Evolutionary conservation across 2,113 vertebrate genomes (phyloP).

Genomic region (Pavo muticus): DNA sequence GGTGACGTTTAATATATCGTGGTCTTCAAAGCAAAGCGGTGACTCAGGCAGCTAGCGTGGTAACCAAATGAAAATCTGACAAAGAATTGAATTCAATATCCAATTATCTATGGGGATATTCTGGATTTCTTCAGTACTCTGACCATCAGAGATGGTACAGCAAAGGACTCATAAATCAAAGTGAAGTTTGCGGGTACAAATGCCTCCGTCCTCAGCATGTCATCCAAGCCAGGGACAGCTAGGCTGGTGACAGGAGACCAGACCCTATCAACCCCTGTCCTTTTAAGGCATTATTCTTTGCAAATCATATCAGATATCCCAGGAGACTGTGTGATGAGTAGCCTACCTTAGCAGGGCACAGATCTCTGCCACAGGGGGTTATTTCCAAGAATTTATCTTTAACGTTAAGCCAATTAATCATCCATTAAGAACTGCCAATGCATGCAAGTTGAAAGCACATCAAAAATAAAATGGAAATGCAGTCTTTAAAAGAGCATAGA

Average conservation of each 20-base stretch:
- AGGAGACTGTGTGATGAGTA: background rate
- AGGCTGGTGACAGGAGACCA: background rate
- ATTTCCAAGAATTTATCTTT: background rate
- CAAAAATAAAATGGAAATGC: background rate
- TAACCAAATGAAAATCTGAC: background rate
- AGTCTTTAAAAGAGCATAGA: background rate
- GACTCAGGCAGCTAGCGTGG: background rate
- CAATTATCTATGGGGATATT: background rate
- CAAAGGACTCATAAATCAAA: background rate
- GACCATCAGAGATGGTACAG: background rate
- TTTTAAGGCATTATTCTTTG: background rate
- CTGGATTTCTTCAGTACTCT: background rate
- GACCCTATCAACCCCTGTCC: background rate
- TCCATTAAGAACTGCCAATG: background rate
- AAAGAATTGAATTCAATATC: background rate
- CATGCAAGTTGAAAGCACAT: background rate
- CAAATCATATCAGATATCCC: background rate
- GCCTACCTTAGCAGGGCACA: background rate
- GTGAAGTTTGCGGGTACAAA: background rate
- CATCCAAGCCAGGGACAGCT: background rate
- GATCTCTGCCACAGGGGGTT: background rate
- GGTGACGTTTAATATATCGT: background rate
- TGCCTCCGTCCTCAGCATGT: background rate
- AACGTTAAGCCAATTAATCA: background rate
- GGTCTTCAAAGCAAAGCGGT: background rate